Percentiles rank a stretch among this genome's conserved stretches.
Evolutionary conservation across 2,113 vertebrate genomes (phyloP).

Genomic region (Lophura nycthemera): DNA sequence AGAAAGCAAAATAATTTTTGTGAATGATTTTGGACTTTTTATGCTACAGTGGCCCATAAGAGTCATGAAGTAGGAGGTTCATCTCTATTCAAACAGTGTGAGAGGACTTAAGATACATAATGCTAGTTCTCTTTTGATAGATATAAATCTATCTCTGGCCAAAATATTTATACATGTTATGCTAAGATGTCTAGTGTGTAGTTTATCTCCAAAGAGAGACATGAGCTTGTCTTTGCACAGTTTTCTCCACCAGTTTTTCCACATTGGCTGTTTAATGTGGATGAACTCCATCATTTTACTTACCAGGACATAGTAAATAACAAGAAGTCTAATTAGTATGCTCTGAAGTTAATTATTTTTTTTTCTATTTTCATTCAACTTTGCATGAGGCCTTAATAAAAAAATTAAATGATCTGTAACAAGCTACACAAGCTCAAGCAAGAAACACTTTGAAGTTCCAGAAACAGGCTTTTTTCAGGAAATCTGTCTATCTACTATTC

Average conservation of each 20-base stretch:
- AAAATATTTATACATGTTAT: background rate
- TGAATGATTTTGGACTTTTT: background rate
- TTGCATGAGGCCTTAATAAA: background rate
- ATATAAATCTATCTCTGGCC: background rate
- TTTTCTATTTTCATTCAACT: background rate
- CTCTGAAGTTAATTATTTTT: background rate
- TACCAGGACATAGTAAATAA: background rate
- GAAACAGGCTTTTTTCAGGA: background rate
- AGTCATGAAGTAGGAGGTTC: background rate
- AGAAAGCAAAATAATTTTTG: background rate
- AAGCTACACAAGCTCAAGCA: background rate
- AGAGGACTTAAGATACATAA: background rate
- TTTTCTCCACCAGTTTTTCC: background rate
- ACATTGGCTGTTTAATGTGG: background rate
- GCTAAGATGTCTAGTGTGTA: background rate
- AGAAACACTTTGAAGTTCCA: background rate
- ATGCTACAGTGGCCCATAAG: background rate
- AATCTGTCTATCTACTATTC: conserved; percentile 41
- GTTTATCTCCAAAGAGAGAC: background rate
- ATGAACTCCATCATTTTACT: background rate
- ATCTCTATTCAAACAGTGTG: background rate
- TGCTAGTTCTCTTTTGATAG: background rate
- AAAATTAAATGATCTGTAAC: background rate
- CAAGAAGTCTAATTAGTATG: background rate
- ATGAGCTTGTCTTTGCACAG: background rate